A percentile compares a stretch with the other conserved stretches of the same genome.
Conservation (phyloP, 2,888 invertebrate species). For the Lasioglossum pauxillum region DNA sequence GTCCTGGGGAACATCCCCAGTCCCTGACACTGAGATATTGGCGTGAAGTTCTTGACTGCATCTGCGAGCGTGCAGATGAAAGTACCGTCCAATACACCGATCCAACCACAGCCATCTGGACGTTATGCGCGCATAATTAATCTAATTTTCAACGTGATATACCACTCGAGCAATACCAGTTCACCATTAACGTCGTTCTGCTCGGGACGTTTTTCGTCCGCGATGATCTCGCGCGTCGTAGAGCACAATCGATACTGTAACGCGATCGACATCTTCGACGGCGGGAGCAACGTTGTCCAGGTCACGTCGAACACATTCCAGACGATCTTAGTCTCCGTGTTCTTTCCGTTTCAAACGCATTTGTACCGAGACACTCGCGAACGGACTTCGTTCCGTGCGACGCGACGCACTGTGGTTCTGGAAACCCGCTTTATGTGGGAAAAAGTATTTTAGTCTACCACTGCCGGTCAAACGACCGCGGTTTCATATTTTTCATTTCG, state of each 20-base stretch:
- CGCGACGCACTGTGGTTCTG: not conserved
- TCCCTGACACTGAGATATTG: constrained; percentile 39
- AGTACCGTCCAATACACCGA: constrained; percentile 68
- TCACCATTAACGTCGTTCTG: not conserved
- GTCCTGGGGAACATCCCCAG: constrained; percentile 17
- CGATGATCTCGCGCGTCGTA: not conserved
- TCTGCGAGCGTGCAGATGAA: constrained; percentile 44
- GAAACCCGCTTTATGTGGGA: too few relatives aligned
- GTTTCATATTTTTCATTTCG: too few relatives aligned
- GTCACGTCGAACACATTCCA: constrained; percentile 28
- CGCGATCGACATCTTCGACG: not conserved
- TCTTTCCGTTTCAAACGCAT: constrained; percentile 15
- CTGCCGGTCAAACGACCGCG: too few relatives aligned
- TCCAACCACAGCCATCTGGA: constrained; percentile 55
- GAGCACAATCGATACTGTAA: not conserved
- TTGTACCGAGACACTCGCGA: constrained; percentile 7
- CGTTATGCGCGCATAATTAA: constrained; percentile 40
- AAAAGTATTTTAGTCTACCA: too few relatives aligned
- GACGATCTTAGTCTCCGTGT: not conserved
- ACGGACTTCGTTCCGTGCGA: not conserved
- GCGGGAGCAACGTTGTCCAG: not conserved
- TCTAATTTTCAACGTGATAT: constrained; percentile 25
- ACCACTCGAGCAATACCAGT: not conserved
- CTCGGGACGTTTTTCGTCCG: not conserved
- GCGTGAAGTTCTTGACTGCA: constrained; percentile 43